A percentile compares a stretch with the other conserved stretches of the same genome.
Conservation (phyloP, 2,113 vertebrate species). For the Cyrtonyx montezumae region DNA sequence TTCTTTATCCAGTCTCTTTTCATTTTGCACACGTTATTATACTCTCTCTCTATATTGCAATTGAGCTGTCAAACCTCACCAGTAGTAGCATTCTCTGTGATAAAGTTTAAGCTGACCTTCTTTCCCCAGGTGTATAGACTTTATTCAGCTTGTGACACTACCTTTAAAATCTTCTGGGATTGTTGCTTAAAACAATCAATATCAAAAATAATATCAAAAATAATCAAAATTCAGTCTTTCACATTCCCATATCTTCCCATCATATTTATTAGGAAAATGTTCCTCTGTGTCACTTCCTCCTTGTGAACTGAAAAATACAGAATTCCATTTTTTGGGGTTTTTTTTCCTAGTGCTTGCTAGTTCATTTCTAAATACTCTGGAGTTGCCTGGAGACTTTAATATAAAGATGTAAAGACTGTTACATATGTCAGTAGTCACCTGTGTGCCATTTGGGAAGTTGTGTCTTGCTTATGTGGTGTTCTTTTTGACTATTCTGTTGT, state of each 20-base stretch:
- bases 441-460: neutral
- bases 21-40: neutral
- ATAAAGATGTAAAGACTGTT: neutral
- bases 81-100: neutral
- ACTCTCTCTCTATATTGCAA: neutral
- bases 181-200: neutral
- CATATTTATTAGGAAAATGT: neutral
- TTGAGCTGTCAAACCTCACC: neutral
- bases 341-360: neutral
- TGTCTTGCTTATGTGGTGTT: neutral
- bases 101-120: neutral
- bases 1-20: neutral
- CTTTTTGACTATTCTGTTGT: neutral
- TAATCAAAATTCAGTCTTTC: neutral
- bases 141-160: neutral
- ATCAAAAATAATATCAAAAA: too few species aligned
- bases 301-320: neutral
- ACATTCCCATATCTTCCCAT: neutral
- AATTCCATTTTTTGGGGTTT: neutral
- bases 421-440: neutral
- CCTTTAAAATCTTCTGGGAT: neutral
- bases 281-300: neutral
- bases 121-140: neutral
- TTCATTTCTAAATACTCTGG: neutral
- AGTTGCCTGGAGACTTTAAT: neutral